These are phyloP conservation scores for Turritopsis dohrnii DNA, from an alignment of 30 jellyfish, hydroid and myxozoan genomes.

Conservation along the genomic window DNA sequence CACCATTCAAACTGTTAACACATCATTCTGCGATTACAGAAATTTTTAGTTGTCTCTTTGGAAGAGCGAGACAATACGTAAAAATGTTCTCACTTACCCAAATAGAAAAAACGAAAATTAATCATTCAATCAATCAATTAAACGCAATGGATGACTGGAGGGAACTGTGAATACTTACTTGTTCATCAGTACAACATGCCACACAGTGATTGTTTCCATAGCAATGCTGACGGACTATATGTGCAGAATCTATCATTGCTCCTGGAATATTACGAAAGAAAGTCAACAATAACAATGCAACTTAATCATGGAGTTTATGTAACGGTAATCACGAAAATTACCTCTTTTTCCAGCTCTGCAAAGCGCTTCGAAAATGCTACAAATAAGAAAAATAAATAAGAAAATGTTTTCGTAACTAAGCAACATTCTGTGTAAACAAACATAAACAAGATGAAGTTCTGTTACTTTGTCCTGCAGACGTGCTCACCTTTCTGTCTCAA, in stretches of 20 bases:
- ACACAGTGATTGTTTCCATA: constrained; percentile 34
- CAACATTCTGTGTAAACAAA: too few species aligned
- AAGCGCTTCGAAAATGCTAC: constrained; percentile 64
- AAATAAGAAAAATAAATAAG: not conserved
- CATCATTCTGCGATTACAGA: too few species aligned
- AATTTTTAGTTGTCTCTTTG: not conserved
- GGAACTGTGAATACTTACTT: too few species aligned
- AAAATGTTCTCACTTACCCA: not conserved
- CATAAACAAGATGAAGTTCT: too few species aligned
- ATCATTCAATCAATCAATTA: too few species aligned
- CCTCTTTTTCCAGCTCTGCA: constrained; percentile 63
- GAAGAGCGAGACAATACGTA: not conserved
- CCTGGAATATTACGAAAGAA: constrained; percentile 21
- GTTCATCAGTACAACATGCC: constrained; percentile 56
- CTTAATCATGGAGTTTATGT: not conserved
- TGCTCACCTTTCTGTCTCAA: constrained; percentile 25
- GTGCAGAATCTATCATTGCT: constrained; percentile 34
- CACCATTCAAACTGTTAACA: too few species aligned
- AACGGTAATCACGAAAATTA: not conserved
- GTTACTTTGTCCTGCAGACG: too few species aligned
- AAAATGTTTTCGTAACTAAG: too few species aligned
- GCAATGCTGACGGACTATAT: constrained; percentile 60
- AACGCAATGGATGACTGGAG: too few species aligned
- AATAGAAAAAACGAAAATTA: too few species aligned
- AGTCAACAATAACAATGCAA: too few species aligned